A percentile compares a stretch with the other conserved stretches of the same genome.
phyloP scores from a whole-genome alignment of 2,888 invertebrate genomes.

The Ceraclea dissimilis region DNA sequence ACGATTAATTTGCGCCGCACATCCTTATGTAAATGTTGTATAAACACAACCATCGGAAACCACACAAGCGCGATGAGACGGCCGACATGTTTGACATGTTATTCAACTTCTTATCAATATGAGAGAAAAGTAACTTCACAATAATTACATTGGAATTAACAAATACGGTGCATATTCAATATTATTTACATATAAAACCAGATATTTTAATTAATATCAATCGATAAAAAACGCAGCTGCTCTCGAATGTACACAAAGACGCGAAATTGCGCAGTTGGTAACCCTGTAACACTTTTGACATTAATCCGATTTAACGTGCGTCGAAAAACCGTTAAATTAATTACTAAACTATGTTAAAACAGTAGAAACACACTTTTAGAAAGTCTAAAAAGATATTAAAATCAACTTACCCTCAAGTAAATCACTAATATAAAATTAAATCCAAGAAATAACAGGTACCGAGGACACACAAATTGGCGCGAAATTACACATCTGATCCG shows the following conservation, averaged over 20 bases:
- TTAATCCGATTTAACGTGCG: background rate
- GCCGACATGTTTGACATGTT: background rate
- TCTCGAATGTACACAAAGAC: constrained; percentile 23
- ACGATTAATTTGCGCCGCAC: background rate
- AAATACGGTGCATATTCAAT: background rate
- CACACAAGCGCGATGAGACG: background rate
- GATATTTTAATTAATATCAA: constrained; percentile 14
- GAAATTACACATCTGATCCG: background rate
- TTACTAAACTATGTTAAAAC: background rate
- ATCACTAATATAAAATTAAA: background rate
- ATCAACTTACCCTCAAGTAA: background rate
- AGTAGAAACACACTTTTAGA: background rate
- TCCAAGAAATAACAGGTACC: background rate
- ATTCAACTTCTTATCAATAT: background rate
- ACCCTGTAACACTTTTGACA: constrained; percentile 11
- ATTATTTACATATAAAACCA: constrained; percentile 4
- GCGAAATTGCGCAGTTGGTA: constrained; percentile 17
- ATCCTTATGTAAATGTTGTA: background rate
- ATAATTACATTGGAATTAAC: background rate
- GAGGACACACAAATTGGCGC: background rate
- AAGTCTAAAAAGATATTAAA: background rate
- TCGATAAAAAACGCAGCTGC: constrained; percentile 21
- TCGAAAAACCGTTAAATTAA: background rate
- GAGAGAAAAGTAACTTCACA: background rate
- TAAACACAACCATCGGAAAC: constrained; percentile 5